Base-by-base conservation (phyloP, 2,797 vertebrate genomes). In the Periophthalmus magnuspinnatus region DNA sequence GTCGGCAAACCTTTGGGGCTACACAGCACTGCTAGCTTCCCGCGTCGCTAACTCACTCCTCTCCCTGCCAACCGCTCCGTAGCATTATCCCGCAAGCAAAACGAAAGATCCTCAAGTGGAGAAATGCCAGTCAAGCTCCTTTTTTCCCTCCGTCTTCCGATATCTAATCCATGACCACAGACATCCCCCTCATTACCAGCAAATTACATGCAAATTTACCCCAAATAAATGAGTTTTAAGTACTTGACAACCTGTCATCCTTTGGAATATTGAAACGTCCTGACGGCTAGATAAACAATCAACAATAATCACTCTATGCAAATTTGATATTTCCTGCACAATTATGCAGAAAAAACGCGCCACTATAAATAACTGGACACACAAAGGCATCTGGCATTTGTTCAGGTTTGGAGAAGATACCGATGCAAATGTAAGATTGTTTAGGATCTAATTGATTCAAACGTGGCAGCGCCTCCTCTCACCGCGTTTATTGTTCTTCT, bases 191-290 rank as follows among this genome's bases (percentile, higher is more conserved):
- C 94, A 96, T 96, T 97, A 96, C 94, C 93, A 93, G 92, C 95
- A 97, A 96, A 98, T 97, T 96, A 96, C 95, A 98, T 97, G 97
- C 96, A 98, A 98, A 98, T 98, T 96, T 95, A 79, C 92, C 41
- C 93, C 95, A 97, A 98, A 97, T 97, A 96, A 97, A 97, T 96
- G 95, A 97, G 96, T 97, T 97, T 97, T 97, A 97, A 97, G 95
- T 94, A 96, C 95, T 97, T 97, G 96, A 98, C 96, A 97, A 97
- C 95, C 97, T 97, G 96, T 97, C 96, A 97, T 95, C 93, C 92
- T 92, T 36, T 87, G 79, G 93, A 95, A 96, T 95, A 97, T 95
- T 96, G 96, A 97, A 96, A 95, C 94, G 94, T 97, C 94, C 95
- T 97, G 96, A 97, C 94, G 95, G 94, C 94, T 93, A 94, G 95